Base-by-base conservation (phyloP, 2,113 vertebrate species). In the Amphiprion percula region DNA sequence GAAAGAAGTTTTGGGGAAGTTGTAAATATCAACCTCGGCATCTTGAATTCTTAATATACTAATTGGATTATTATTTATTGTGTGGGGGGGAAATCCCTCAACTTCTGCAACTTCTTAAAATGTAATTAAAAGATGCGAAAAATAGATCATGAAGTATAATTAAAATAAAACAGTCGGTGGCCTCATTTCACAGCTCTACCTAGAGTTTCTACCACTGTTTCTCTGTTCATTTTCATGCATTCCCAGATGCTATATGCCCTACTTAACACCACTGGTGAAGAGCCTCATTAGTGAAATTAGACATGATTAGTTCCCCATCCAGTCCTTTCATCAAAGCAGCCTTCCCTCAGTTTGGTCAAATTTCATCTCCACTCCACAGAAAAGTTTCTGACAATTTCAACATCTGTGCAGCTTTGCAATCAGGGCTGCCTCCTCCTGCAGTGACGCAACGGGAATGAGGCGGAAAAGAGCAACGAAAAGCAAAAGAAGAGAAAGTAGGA, bases 211-310 rank as follows among this genome's bases (percentile, higher is more conserved):
- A 46, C 39, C 7, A 21, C 37, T 23, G 54, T 23, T 62, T 24
- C 47, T 2, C 16, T 12, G 16, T 54, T 61, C 10, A 17, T 60
- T 33, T 75, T 47, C 44, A 47, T 66, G 49, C 56, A 64, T 75
- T 80, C 62, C 70, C 44, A 75, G 41, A 68, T 1, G 9, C 59
- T 56, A 19, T 68, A 28, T 67, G 74, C 33, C 84, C 74, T 72
- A 83, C 70, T 76, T 83, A 66, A 47, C 63, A 58, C 47, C 15
- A 37, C 63, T 65, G 59, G 49, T 69, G 78, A 80, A 86, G 80
- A 84, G 75, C 75, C 83, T 90, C 75, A 82, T 84, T 88, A 80
- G 72, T 74, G 37, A 82, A 84, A 88, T 88, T 77, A 71, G 55
- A 82, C 58, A 56, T 76, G 66, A 86, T 87, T 79, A 68, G 61